phyloP scores from a whole-genome alignment of 2,888 invertebrate genomes.

The Drosophila eohydei region DNA sequence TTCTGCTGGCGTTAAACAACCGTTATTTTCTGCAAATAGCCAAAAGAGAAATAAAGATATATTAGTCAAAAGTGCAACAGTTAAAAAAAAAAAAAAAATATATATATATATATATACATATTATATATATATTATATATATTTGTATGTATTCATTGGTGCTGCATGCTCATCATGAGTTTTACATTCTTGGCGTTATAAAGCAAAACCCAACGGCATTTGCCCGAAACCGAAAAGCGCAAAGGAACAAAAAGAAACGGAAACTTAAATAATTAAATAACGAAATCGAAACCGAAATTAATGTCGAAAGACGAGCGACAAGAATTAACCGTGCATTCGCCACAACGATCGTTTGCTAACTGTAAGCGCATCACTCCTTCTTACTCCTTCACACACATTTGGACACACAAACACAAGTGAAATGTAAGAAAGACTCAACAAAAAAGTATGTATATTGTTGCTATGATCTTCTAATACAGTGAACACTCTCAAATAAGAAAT shows the following conservation, averaged over 20 bases:
- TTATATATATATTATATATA: not conserved
- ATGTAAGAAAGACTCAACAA: not conserved
- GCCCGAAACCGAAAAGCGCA: not conserved
- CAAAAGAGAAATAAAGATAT: conserved; percentile 10
- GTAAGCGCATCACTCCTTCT: conserved; percentile 33
- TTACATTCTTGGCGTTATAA: conserved; percentile 20
- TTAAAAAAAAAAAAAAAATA: too few species aligned
- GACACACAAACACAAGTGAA: not conserved
- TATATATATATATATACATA: not conserved
- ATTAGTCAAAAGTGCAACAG: conserved; percentile 13
- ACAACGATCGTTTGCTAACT: conserved; percentile 44
- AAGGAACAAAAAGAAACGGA: not conserved
- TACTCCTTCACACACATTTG: not conserved
- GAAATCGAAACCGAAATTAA: conserved; percentile 7
- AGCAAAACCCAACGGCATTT: conserved; percentile 7
- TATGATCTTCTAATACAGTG: not conserved
- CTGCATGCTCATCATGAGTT: not conserved
- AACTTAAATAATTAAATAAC: conserved; percentile 13
- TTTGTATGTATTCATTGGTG: not conserved
- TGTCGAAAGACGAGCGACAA: not conserved
- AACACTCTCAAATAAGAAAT: not conserved
- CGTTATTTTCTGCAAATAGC: conserved; percentile 63
- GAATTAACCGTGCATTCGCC: conserved; percentile 32
- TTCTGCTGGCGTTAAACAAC: conserved; percentile 65
- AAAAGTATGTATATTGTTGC: not conserved